Percentiles rank a stretch among this genome's conserved stretches.
These are phyloP conservation scores for Gambusia holbrooki DNA, from an alignment of 2,113 vertebrate species.

Conservation along the genomic window DNA sequence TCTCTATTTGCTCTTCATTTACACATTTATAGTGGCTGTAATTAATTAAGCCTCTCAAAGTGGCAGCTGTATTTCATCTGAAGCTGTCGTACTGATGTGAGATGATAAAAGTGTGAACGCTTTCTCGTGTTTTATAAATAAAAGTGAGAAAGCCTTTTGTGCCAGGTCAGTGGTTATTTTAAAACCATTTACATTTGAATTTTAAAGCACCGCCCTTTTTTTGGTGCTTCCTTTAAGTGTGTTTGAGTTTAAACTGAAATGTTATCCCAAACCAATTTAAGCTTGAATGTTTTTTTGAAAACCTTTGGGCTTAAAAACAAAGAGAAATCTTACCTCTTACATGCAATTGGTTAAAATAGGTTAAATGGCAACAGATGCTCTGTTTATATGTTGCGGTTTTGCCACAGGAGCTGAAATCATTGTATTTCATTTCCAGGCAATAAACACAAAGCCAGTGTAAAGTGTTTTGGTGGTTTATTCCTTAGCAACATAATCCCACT, in stretches of 20 bases:
- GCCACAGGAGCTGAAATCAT: neutral
- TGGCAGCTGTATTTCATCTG: neutral
- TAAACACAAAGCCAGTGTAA: conserved; percentile 26
- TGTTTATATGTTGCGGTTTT: neutral
- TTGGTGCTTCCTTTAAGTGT: neutral
- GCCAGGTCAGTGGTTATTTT: neutral
- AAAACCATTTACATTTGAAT: neutral
- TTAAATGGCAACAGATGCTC: neutral
- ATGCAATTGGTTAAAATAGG: neutral
- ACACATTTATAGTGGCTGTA: neutral
- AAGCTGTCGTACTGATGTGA: neutral
- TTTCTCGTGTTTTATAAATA: neutral
- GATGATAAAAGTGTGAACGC: neutral
- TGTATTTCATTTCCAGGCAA: conserved; percentile 51
- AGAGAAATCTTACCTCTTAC: neutral
- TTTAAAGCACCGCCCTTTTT: neutral
- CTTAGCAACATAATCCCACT: conserved; percentile 42
- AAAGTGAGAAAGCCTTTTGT: neutral
- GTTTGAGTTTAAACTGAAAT: too few species aligned
- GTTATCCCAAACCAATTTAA: too few species aligned
- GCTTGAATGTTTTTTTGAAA: neutral
- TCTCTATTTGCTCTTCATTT: conserved; percentile 2
- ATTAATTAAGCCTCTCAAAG: conserved; percentile 11
- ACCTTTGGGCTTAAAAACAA: neutral
- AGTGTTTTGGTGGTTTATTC: conserved; percentile 24